Percentiles rank a stretch among this genome's conserved stretches.
These are phyloP conservation scores for Todiramphus saurophagus DNA, from an alignment of 2,113 vertebrate genomes.

Conservation along the genomic window DNA sequence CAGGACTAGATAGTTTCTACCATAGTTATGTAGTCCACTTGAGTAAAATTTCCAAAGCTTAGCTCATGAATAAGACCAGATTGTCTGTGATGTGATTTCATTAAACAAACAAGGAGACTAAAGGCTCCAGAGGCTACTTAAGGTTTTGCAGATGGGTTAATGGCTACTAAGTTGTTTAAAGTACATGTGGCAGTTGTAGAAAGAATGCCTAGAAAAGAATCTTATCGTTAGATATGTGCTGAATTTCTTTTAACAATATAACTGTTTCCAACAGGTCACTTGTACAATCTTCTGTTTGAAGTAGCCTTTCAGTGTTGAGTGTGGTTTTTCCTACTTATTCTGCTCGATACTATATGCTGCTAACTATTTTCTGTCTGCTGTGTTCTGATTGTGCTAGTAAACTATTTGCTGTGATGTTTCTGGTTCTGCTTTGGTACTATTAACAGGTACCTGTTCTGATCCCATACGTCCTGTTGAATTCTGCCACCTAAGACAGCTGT, in stretches of 20 bases:
- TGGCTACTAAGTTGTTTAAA: constrained; percentile 6
- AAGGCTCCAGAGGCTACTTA: neutral
- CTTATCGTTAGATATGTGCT: neutral
- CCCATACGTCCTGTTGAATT: neutral
- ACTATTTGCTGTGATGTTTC: neutral
- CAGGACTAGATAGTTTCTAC: neutral
- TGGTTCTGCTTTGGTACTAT: neutral
- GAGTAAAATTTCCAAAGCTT: neutral
- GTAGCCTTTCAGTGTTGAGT: neutral
- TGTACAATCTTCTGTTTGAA: neutral
- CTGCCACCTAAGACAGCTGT: neutral
- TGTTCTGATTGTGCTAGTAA: neutral
- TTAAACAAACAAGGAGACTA: constrained; percentile 22
- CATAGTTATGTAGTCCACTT: neutral
- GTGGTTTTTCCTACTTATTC: neutral
- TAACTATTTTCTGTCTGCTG: neutral
- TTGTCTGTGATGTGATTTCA: constrained; percentile 31
- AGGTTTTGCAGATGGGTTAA: constrained; percentile 13
- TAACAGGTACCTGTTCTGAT: neutral
- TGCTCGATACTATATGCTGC: neutral
- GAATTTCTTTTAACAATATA: neutral
- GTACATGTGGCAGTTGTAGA: neutral
- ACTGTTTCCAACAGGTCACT: neutral
- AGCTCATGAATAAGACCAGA: neutral
- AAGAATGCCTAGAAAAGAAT: neutral